phyloP scores from a whole-genome alignment of 2,797 vertebrate species.

The Micrastur ruficollis region DNA sequence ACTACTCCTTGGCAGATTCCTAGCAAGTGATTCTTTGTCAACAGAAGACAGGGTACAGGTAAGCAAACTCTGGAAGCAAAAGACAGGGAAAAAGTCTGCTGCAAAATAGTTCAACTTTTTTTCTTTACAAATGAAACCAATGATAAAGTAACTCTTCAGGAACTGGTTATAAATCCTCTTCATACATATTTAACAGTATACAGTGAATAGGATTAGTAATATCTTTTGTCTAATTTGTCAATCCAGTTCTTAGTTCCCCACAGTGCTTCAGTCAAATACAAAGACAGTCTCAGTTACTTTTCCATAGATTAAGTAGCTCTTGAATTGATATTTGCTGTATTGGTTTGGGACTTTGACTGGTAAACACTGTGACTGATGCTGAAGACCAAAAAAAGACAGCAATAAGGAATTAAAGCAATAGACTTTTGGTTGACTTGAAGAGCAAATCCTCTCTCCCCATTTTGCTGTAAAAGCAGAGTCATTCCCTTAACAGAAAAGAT shows the following conservation, averaged over 20 bases:
- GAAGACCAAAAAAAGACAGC: conserved; percentile 54
- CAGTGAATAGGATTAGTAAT: conserved; percentile 67
- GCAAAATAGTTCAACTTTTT: background rate
- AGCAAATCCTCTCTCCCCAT: conserved; percentile 25
- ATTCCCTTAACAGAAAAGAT: background rate
- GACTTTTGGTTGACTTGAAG: conserved; percentile 48
- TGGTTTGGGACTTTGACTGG: conserved; percentile 61
- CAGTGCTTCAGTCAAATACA: conserved; percentile 56
- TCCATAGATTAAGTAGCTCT: conserved; percentile 64
- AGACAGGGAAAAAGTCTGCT: background rate
- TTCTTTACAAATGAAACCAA: conserved; percentile 57
- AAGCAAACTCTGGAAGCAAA: conserved; percentile 17
- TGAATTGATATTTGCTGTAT: conserved; percentile 67
- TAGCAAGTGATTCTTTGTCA: conserved; percentile 3
- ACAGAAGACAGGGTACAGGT: background rate
- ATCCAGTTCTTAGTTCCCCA: conserved; percentile 59
- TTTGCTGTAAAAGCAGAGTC: background rate
- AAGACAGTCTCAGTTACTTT: conserved; percentile 64
- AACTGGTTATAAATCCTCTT: conserved; percentile 64
- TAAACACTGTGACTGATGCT: conserved; percentile 62
- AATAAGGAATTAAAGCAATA: conserved; percentile 54
- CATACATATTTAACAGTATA: conserved; percentile 64
- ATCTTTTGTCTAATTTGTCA: conserved; percentile 69
- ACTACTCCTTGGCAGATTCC: background rate
- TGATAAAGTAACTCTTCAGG: conserved; percentile 67